Evolutionary conservation across 1,140 invertebrate species (phyloP).

Genomic region (Trialeurodes vaporariorum): DNA sequence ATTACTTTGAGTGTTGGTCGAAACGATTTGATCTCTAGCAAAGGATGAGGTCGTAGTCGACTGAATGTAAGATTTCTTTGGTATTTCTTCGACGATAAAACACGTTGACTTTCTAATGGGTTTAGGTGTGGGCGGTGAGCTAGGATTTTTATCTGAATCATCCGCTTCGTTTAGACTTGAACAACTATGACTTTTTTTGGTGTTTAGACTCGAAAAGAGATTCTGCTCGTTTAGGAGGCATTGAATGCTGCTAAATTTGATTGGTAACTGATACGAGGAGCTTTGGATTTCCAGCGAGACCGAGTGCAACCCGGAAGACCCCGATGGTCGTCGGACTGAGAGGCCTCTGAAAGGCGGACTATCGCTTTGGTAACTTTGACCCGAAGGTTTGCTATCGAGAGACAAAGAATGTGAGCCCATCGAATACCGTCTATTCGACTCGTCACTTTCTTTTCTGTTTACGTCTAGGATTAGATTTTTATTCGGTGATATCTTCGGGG

Average conservation of each 20-base stretch:
- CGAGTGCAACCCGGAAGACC: no score
- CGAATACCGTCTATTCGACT: no score
- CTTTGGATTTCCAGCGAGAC: neutral
- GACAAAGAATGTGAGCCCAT: no score
- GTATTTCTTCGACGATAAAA: constrained; percentile 18
- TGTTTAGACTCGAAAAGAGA: neutral
- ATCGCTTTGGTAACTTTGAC: no score
- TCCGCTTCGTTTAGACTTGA: neutral
- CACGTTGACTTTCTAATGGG: constrained; percentile 8
- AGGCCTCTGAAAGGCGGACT: no score
- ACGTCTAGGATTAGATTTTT: neutral
- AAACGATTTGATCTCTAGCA: no score
- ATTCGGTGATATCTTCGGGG: neutral
- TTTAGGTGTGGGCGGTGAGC: neutral
- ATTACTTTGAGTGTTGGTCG: no score
- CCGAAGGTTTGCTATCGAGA: no score
- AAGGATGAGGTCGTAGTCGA: no score
- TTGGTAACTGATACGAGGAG: neutral
- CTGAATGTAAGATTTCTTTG: constrained; percentile 9
- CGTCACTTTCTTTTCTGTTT: no score
- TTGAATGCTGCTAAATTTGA: neutral
- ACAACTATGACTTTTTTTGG: neutral
- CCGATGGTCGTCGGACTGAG: no score
- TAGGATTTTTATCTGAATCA: neutral
- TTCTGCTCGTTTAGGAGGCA: neutral